Percentiles rank a stretch among this genome's conserved stretches.
Evolutionary conservation across 2,888 invertebrate species (phyloP).

Genomic region (Torymus aiolomorphi): DNA sequence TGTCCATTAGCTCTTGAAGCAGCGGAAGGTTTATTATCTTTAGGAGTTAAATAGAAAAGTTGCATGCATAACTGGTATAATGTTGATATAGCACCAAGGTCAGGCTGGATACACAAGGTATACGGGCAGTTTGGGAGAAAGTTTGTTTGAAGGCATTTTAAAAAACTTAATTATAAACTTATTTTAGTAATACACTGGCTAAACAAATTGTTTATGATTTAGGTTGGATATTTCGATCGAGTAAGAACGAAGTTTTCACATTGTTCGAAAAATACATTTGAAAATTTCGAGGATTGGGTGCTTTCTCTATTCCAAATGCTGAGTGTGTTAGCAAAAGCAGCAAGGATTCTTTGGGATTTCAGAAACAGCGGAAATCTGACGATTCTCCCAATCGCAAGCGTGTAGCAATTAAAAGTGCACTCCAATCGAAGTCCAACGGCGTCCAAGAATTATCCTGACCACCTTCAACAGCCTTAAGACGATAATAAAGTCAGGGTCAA

Average conservation of each 20-base stretch:
- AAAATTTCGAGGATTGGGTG: constrained; percentile 73
- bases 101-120: constrained; percentile 85
- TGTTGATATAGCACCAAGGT: constrained; percentile 94
- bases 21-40: too few relatives aligned
- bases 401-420: constrained; percentile 74
- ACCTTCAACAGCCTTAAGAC: too few relatives aligned
- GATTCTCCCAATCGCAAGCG: constrained; percentile 59
- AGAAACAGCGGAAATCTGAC: constrained; percentile 33
- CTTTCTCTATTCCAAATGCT: constrained; percentile 63
- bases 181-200: not conserved
- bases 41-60: too few relatives aligned
- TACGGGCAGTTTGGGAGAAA: constrained; percentile 93
- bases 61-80: too few relatives aligned
- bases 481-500: too few relatives aligned
- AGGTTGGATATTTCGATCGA: constrained; percentile 82
- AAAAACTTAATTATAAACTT: not conserved
- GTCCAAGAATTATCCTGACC: constrained; percentile 77
- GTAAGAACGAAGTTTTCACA: constrained; percentile 86
- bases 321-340: constrained; percentile 55
- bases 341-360: constrained; percentile 44
- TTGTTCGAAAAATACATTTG: constrained; percentile 77
- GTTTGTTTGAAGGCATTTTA: constrained; percentile 82
- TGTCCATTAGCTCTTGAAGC: too few relatives aligned
- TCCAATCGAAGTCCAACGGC: constrained; percentile 76
- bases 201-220: not conserved